phyloP scores from a whole-genome alignment of 1,140 invertebrate species.

The Leptestheria dahalacensis region DNA sequence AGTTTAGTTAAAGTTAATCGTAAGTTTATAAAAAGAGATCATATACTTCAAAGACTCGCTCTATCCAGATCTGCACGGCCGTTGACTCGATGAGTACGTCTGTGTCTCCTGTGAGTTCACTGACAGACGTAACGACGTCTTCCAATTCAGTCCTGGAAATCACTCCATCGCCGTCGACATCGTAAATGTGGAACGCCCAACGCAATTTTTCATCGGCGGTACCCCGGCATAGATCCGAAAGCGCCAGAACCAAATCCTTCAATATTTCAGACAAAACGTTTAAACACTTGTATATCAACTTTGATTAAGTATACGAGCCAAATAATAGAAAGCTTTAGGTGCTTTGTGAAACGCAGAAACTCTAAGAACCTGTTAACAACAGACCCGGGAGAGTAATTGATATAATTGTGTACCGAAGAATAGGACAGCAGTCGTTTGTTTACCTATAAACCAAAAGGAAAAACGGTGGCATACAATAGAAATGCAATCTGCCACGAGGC shows the following conservation, averaged over 20 bases:
- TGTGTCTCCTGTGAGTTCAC: constrained; percentile 59
- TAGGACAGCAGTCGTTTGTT: too few species aligned
- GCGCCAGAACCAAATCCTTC: constrained; percentile 72
- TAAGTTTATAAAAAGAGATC: neutral
- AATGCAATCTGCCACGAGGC: neutral
- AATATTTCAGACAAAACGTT: too few species aligned
- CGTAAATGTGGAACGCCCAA: constrained; percentile 92
- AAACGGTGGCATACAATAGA: neutral
- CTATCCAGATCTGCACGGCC: neutral
- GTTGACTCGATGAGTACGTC: neutral
- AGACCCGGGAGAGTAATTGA: too few species aligned
- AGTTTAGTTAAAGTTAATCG: neutral
- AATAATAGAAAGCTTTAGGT: too few species aligned
- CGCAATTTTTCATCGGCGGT: constrained; percentile 80
- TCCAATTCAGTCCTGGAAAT: constrained; percentile 77
- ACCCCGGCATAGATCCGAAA: constrained; percentile 77
- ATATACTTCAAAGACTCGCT: neutral
- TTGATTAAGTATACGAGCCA: too few species aligned
- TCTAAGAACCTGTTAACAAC: too few species aligned
- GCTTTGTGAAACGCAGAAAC: too few species aligned
- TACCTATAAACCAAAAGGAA: neutral
- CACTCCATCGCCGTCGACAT: constrained; percentile 86
- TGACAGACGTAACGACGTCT: constrained; percentile 77
- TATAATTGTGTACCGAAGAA: too few species aligned
- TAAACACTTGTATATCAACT: too few species aligned